Evolutionary conservation across 2,888 invertebrate genomes (phyloP).

Genomic region (Synergus gifuensis): DNA sequence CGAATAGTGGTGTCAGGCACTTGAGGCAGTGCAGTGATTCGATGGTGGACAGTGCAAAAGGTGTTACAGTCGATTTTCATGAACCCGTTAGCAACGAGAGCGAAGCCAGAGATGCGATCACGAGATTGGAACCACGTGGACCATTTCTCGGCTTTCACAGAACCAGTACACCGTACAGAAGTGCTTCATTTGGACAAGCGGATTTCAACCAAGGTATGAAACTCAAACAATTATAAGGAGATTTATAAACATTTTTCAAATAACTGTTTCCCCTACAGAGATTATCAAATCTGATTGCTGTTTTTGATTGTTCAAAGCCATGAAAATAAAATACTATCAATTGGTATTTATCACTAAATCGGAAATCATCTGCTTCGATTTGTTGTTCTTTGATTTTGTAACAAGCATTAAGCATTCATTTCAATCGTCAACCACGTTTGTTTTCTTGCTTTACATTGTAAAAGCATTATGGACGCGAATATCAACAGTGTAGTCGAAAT

Average conservation of each 20-base stretch:
- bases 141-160: slow-evolving; percentile 68
- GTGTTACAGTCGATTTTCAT: slow-evolving; percentile 24
- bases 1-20: slow-evolving; percentile 59
- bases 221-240: neutral
- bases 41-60: slow-evolving; percentile 64
- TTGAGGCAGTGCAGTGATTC: slow-evolving; percentile 73
- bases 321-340: neutral
- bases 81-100: slow-evolving; percentile 58
- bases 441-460: slow-evolving; percentile 33
- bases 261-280: neutral
- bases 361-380: slow-evolving; percentile 16
- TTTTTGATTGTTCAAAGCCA: neutral
- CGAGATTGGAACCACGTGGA: slow-evolving; percentile 70
- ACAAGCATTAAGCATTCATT: slow-evolving; percentile 37
- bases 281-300: neutral
- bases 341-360: neutral
- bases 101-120: slow-evolving; percentile 70
- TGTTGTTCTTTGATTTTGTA: slow-evolving; percentile 18
- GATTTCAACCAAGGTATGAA: slow-evolving; percentile 81
- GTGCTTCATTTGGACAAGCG: slow-evolving; percentile 93
- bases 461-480: slow-evolving; percentile 37
- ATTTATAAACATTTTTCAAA: neutral
- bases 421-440: slow-evolving; percentile 33
- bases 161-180: slow-evolving; percentile 82
- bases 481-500: slow-evolving; percentile 34